These are phyloP conservation scores for Polymixis lichenea DNA, from an alignment of 2,888 invertebrate genomes.

Conservation along the genomic window DNA sequence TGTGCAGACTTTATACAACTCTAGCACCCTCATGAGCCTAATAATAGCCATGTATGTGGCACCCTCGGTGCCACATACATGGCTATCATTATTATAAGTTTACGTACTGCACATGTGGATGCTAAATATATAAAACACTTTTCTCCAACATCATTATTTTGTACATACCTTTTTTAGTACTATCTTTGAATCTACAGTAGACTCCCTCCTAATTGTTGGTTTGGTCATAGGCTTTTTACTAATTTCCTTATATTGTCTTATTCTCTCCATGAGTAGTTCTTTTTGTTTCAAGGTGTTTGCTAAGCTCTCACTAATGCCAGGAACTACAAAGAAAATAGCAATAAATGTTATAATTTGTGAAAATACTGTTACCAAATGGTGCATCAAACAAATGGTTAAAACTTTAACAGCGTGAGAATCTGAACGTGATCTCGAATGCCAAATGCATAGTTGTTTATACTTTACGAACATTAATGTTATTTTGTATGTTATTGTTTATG, in stretches of 20 bases:
- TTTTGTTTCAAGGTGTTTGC: conserved; percentile 88
- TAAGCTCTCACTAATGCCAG: conserved; percentile 88
- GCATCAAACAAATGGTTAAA: neutral
- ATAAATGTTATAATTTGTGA: neutral
- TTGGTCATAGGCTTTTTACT: conserved; percentile 84
- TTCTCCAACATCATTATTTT: neutral
- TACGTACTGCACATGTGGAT: neutral
- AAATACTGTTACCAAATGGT: neutral
- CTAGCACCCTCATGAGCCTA: too few species aligned
- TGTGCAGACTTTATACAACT: too few species aligned
- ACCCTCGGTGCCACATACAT: too few species aligned
- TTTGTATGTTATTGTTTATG: neutral
- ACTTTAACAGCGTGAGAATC: neutral
- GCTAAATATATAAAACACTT: neutral
- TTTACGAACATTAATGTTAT: neutral
- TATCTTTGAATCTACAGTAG: conserved; percentile 70
- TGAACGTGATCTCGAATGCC: neutral
- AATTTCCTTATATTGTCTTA: conserved; percentile 88
- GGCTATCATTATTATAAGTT: too few species aligned
- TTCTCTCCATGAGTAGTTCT: conserved; percentile 87
- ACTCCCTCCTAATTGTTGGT: conserved; percentile 76
- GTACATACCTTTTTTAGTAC: conserved; percentile 67
- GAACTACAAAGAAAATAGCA: conserved; percentile 75
- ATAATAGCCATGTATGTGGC: too few species aligned
- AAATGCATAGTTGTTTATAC: neutral